Conservation (phyloP, 2,113 vertebrate species). For the Pluvianellus socialis region DNA sequence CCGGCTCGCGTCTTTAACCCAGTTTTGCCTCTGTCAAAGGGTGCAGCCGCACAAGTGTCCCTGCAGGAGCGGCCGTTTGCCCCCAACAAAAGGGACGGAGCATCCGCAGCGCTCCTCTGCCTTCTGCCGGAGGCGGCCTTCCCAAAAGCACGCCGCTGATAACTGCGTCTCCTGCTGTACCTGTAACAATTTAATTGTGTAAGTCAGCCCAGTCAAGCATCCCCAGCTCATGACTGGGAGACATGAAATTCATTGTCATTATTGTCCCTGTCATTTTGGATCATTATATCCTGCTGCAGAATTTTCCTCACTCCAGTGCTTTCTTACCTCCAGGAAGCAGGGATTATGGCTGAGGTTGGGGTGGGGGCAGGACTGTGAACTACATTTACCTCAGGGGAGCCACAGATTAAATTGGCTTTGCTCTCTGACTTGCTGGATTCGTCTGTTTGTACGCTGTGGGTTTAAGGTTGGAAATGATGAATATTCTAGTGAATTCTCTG, state of each 20-base stretch:
- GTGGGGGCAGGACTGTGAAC: conserved; percentile 81
- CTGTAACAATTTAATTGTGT: conserved; percentile 98
- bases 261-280: conserved; percentile 99
- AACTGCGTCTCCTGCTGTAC: conserved; percentile 86
- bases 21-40: conserved; percentile 42
- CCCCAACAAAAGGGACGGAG: conserved; percentile 31
- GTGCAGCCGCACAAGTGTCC: not conserved
- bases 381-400: conserved; percentile 88
- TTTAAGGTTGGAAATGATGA: conserved; percentile 77
- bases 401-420: conserved; percentile 91
- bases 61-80: conserved; percentile 16
- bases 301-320: conserved; percentile 97
- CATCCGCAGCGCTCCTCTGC: conserved; percentile 17
- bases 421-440: conserved; percentile 82
- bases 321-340: conserved; percentile 91
- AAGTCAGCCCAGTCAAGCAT: conserved; percentile 97
- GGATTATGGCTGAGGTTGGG: conserved; percentile 87
- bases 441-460: conserved; percentile 76
- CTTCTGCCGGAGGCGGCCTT: conserved; percentile 68
- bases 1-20: conserved; percentile 49
- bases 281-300: conserved; percentile 93
- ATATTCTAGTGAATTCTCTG: conserved; percentile 68
- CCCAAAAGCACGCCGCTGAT: conserved; percentile 79
- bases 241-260: conserved; percentile 99
- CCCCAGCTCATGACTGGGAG: conserved; percentile 92